Conservation (phyloP, 2,888 invertebrate genomes). For the Blastobasis lacticolella region DNA sequence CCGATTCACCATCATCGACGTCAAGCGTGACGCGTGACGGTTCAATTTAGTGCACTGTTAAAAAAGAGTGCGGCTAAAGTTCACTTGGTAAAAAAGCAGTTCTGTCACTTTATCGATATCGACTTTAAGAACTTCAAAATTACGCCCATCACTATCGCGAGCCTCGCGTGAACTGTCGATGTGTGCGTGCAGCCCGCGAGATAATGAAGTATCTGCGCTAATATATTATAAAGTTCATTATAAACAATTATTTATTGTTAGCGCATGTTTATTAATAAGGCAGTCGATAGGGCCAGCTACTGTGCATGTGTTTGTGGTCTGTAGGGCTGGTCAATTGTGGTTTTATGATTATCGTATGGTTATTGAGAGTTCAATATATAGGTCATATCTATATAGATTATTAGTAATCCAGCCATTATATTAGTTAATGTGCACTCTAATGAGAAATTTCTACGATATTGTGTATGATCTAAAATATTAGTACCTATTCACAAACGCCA, state of each 20-base stretch:
- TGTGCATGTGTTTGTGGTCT: conserved; percentile 47
- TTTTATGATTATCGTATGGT: neutral
- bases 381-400: no score
- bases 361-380: no score
- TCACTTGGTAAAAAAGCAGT: no score
- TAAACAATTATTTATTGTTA: conserved; percentile 76
- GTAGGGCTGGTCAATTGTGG: conserved; percentile 5
- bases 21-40: no score
- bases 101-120: conserved; percentile 7
- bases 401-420: no score
- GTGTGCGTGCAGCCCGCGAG: conserved; percentile 59
- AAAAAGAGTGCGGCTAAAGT: no score
- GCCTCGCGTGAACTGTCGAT: conserved; percentile 32
- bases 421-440: no score
- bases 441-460: no score
- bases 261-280: conserved; percentile 74
- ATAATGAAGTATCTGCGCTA: conserved; percentile 73
- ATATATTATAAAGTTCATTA: conserved; percentile 76
- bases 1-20: no score
- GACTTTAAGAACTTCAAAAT: neutral
- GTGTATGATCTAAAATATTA: no score
- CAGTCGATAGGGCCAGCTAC: conserved; percentile 54
- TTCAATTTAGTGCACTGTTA: no score
- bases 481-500: no score
- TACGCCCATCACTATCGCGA: conserved; percentile 21